Conservation (phyloP, 2,113 vertebrate genomes). For the Ranitomeya imitator region DNA sequence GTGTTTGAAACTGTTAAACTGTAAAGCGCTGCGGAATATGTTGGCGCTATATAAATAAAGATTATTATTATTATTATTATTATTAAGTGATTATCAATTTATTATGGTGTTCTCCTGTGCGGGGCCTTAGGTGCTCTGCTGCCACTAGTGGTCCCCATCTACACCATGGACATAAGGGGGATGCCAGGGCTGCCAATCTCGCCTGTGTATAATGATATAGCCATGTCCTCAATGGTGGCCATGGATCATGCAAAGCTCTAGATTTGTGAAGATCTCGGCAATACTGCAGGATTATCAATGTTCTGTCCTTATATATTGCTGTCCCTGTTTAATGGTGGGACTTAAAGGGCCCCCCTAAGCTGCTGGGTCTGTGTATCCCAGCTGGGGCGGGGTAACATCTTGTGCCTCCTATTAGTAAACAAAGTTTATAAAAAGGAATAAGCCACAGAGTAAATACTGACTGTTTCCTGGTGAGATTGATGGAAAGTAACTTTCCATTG, state of each 20-base stretch:
- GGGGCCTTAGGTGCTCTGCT: neutral
- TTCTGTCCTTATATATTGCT: too few species aligned
- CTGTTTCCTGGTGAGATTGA: neutral
- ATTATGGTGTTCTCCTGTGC: too few species aligned
- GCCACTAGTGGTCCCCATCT: neutral
- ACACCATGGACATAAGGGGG: neutral
- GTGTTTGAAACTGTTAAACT: too few species aligned
- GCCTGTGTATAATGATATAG: too few species aligned
- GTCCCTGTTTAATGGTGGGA: neutral
- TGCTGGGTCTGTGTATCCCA: neutral
- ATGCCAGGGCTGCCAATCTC: too few species aligned
- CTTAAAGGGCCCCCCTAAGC: neutral
- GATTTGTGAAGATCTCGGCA: too few species aligned
- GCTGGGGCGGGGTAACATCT: neutral
- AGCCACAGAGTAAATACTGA: neutral
- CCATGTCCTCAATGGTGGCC: too few species aligned
- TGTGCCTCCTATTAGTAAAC: neutral
- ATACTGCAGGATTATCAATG: neutral
- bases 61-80: too few species aligned
- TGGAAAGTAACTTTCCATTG: neutral
- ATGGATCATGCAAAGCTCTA: too few species aligned
- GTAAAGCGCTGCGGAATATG: too few species aligned
- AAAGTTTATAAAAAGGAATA: neutral
- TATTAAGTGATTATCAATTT: too few species aligned
- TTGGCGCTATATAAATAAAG: too few species aligned